Percentiles rank a stretch among this genome's conserved stretches.
phyloP scores from a whole-genome alignment of 2,113 vertebrate species.

The Collichthys lucidus region DNA sequence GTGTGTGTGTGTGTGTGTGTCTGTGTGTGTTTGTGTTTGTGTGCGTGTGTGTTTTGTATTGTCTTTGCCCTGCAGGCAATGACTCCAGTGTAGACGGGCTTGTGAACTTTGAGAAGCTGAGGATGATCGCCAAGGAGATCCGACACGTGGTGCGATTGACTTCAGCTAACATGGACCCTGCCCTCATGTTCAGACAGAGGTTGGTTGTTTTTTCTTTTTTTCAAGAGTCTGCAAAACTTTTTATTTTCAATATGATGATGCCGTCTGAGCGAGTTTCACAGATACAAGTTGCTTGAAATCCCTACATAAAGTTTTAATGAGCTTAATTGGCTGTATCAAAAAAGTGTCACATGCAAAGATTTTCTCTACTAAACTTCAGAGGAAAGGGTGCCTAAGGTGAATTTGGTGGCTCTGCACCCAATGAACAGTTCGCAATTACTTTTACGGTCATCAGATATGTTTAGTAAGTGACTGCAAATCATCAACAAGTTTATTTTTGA shows the following conservation, averaged over 20 bases:
- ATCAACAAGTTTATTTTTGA: constrained; percentile 1
- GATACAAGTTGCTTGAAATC: not conserved
- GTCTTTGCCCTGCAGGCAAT: constrained; percentile 85
- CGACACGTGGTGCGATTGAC: constrained; percentile 94
- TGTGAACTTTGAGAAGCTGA: constrained; percentile 97
- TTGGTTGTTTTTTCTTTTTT: constrained; percentile 72
- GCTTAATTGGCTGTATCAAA: not conserved
- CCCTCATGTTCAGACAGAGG: constrained; percentile 98
- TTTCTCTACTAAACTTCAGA: not conserved
- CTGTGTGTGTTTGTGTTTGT: not conserved
- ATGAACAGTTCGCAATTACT: not conserved
- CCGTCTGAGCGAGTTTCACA: not conserved
- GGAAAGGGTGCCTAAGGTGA: not conserved
- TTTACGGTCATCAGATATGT: not conserved
- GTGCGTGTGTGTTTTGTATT: not conserved
- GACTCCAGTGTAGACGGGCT: constrained; percentile 96
- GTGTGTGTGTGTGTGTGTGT: not conserved
- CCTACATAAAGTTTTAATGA: not conserved
- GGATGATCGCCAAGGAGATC: constrained; percentile 99
- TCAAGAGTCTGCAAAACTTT: not conserved
- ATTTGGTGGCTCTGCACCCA: not conserved
- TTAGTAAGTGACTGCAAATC: not conserved
- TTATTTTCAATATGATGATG: not conserved
- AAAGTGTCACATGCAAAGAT: not conserved
- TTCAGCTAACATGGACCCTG: constrained; percentile 97